These are phyloP conservation scores for Pandemis heparana DNA, from an alignment of 2,888 invertebrate species.

Conservation along the genomic window DNA sequence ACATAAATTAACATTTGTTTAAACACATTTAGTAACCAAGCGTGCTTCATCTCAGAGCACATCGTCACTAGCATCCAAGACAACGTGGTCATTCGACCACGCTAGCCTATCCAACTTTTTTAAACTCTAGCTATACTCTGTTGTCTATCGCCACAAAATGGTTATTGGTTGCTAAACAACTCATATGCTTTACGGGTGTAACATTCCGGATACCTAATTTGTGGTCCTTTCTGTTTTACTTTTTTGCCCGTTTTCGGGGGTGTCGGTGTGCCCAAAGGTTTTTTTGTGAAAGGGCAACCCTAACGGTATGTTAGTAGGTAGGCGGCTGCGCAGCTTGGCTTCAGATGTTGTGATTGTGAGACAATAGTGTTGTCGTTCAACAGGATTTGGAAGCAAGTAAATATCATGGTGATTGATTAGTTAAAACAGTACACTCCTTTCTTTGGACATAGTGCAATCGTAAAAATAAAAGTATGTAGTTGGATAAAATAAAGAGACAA, in stretches of 20 bases:
- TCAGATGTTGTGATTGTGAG: constrained; percentile 47
- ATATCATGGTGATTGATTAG: neutral
- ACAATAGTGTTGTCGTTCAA: constrained; percentile 42
- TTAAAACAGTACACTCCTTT: too few relatives aligned
- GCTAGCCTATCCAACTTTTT: too few relatives aligned
- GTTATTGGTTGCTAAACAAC: constrained; percentile 30
- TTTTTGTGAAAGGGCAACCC: constrained; percentile 67
- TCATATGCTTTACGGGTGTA: constrained; percentile 68
- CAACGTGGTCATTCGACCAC: too few relatives aligned
- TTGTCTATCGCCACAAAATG: constrained; percentile 28
- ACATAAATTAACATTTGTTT: neutral
- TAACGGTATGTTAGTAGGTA: constrained; percentile 72
- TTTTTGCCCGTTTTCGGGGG: constrained; percentile 68
- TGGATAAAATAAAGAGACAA: too few relatives aligned
- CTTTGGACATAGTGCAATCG: too few relatives aligned
- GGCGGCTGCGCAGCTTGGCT: constrained; percentile 49
- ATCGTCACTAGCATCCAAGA: too few relatives aligned
- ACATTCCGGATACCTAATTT: constrained; percentile 82
- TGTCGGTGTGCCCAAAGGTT: constrained; percentile 43
- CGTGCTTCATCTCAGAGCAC: too few relatives aligned
- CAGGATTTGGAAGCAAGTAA: constrained; percentile 29
- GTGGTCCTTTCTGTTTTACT: constrained; percentile 80
- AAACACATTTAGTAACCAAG: neutral
- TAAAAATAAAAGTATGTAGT: too few relatives aligned
- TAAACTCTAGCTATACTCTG: neutral